Conservation (phyloP, 1,140 invertebrate species). For the Drosophila teissieri region DNA sequence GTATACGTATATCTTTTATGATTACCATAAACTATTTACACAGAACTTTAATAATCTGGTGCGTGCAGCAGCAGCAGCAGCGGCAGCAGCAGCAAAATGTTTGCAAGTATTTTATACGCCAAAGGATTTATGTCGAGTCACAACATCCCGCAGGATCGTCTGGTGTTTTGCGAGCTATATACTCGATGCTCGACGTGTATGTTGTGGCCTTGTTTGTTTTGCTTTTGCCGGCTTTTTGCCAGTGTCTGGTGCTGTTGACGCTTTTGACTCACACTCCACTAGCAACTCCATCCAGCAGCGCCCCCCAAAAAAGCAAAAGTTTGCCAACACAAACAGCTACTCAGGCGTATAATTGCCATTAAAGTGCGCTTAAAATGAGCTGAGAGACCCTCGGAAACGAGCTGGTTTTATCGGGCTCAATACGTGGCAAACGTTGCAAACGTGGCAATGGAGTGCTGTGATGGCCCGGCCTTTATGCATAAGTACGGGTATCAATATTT, state of each 20-base stretch:
- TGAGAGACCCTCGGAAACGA: slow-evolving; percentile 44
- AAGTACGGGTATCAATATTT: slow-evolving; percentile 58
- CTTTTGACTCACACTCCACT: slow-evolving; percentile 39
- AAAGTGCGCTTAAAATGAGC: slow-evolving; percentile 69
- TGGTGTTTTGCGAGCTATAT: slow-evolving; percentile 16
- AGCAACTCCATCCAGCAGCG: no score
- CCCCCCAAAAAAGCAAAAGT: slow-evolving; percentile 25
- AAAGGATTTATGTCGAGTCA: slow-evolving; percentile 71
- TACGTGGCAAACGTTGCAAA: slow-evolving; percentile 49
- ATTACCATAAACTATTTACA: slow-evolving; percentile 81
- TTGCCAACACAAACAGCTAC: slow-evolving; percentile 64
- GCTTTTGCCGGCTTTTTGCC: slow-evolving; percentile 27
- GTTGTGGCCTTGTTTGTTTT: slow-evolving; percentile 40
- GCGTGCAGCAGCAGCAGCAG: slow-evolving; percentile 30
- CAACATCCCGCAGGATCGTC: slow-evolving; percentile 39
- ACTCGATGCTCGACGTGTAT: slow-evolving; percentile 6
- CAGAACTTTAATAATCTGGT: slow-evolving; percentile 70
- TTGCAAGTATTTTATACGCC: slow-evolving; percentile 52
- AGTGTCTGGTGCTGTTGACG: slow-evolving; percentile 41
- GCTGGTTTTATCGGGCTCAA: slow-evolving; percentile 45
- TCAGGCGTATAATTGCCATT: slow-evolving; percentile 75
- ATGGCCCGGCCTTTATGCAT: slow-evolving; percentile 31
- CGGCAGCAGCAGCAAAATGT: slow-evolving; percentile 48
- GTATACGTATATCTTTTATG: slow-evolving; percentile 60
- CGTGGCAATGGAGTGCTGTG: slow-evolving; percentile 37